phyloP scores from a whole-genome alignment of 92 coral and sea anemone species.

The Plumapathes pennacea region DNA sequence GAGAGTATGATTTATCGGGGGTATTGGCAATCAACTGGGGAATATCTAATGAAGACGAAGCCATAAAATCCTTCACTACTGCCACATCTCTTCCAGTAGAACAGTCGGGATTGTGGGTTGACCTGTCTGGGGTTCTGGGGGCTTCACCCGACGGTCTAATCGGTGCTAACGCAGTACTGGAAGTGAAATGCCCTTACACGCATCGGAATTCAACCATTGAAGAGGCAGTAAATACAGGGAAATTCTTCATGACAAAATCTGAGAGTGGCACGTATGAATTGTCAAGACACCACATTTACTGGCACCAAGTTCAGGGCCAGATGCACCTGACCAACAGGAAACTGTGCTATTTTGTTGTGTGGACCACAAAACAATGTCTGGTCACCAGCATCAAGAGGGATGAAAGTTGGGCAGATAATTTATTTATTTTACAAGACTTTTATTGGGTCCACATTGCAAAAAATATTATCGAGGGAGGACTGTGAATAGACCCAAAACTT shows the following conservation, averaged over 20 bases:
- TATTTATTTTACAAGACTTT: slow-evolving; percentile 17
- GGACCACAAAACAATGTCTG: slow-evolving; percentile 32
- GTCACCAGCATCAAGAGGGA: slow-evolving; percentile 38
- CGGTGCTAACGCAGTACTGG: slow-evolving; percentile 31
- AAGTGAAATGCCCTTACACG: slow-evolving; percentile 52
- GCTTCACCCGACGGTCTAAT: slow-evolving; percentile 59
- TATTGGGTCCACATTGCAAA: slow-evolving; percentile 14
- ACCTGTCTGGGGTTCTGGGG: slow-evolving; percentile 39
- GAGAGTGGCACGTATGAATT: slow-evolving; percentile 2
- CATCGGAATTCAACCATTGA: slow-evolving; percentile 9
- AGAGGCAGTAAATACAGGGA: slow-evolving; percentile 21
- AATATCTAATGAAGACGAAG: slow-evolving; percentile 41
- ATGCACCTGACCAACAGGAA: slow-evolving; percentile 31
- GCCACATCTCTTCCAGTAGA: slow-evolving; percentile 6
- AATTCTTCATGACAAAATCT: neutral
- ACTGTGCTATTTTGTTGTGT: slow-evolving; percentile 52
- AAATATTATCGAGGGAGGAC: slow-evolving; percentile 9
- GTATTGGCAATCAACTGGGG: slow-evolving; percentile 20
- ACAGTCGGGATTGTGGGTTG: slow-evolving; percentile 50
- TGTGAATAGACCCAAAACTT: neutral
- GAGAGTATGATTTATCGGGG: slow-evolving; percentile 25
- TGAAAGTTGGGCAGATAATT: slow-evolving; percentile 31
- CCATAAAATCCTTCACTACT: slow-evolving; percentile 20
- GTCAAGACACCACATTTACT: slow-evolving; percentile 13
- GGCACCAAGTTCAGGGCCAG: slow-evolving; percentile 56